Conservation (phyloP, 2,888 invertebrate genomes). For the Drosophila kuntzei region DNA sequence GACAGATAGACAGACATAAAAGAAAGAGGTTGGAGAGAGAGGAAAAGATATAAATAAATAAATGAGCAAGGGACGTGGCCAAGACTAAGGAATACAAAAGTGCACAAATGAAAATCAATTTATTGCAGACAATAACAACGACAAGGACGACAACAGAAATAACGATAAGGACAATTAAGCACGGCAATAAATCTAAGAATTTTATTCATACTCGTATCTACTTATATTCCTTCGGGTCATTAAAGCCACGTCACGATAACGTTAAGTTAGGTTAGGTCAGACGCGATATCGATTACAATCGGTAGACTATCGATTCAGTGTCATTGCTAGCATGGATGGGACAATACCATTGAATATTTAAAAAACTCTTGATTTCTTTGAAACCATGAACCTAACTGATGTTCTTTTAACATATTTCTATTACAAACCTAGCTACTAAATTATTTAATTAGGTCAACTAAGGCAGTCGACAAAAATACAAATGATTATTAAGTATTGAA, state of each 20-base stretch:
- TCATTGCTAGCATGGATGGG: not conserved
- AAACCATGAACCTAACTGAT: not conserved
- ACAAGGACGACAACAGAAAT: not conserved
- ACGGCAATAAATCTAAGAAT: slow-evolving; percentile 6
- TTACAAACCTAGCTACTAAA: no score
- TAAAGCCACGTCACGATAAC: not conserved
- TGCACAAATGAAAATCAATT: slow-evolving; percentile 19
- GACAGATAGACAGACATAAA: slow-evolving; percentile 20
- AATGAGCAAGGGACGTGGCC: not conserved
- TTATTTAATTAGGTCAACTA: no score
- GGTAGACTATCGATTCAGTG: not conserved
- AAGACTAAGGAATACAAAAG: not conserved
- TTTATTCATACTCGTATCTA: not conserved
- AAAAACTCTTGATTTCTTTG: not conserved
- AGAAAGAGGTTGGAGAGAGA: not conserved
- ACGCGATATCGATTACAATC: not conserved
- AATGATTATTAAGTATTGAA: no score
- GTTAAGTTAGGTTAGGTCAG: slow-evolving; percentile 4
- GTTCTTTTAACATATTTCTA: not conserved
- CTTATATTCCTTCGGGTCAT: not conserved
- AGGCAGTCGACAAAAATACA: no score
- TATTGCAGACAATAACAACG: slow-evolving; percentile 2
- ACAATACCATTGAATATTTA: not conserved
- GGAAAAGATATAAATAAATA: not conserved
- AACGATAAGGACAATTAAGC: slow-evolving; percentile 6